phyloP scores from a whole-genome alignment of 2,113 vertebrate genomes.

The Corythoichthys intestinalis region DNA sequence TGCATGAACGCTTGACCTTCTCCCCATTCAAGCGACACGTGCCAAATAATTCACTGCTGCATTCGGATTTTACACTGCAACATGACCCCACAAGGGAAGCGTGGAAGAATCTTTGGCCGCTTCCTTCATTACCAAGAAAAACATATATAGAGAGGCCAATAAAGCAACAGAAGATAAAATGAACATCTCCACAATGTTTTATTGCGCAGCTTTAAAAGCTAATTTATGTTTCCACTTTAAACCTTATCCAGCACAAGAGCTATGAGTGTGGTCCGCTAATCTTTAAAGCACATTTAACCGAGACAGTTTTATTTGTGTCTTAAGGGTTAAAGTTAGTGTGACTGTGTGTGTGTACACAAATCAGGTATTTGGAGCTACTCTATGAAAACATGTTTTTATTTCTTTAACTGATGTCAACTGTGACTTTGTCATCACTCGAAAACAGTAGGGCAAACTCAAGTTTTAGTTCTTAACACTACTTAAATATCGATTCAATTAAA shows the following conservation, averaged over 20 bases:
- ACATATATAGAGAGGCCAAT: constrained; percentile 16
- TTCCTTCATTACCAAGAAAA: constrained; percentile 13
- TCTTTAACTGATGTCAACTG: neutral
- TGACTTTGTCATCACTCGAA: neutral
- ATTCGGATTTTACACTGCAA: constrained; percentile 2
- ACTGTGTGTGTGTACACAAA: neutral
- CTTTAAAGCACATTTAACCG: constrained; percentile 39
- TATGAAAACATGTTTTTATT: neutral
- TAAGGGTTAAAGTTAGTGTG: neutral
- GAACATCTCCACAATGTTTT: constrained; percentile 36
- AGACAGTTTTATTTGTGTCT: constrained; percentile 25
- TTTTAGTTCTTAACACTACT: neutral
- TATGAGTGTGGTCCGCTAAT: constrained; percentile 50
- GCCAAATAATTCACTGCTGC: neutral
- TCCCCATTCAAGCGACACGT: neutral
- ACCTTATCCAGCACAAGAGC: constrained; percentile 33
- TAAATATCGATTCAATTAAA: neutral
- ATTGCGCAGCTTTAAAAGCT: constrained; percentile 40
- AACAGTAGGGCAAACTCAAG: neutral
- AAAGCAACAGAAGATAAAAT: constrained; percentile 27
- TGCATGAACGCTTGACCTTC: neutral
- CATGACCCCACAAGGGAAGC: constrained; percentile 16
- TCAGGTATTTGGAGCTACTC: neutral
- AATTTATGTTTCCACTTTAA: constrained; percentile 48
- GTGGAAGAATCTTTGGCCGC: constrained; percentile 5